Evolutionary conservation across 64 coral and sea anemone species (phyloP).

Genomic region (Astreopora myriophthalma): DNA sequence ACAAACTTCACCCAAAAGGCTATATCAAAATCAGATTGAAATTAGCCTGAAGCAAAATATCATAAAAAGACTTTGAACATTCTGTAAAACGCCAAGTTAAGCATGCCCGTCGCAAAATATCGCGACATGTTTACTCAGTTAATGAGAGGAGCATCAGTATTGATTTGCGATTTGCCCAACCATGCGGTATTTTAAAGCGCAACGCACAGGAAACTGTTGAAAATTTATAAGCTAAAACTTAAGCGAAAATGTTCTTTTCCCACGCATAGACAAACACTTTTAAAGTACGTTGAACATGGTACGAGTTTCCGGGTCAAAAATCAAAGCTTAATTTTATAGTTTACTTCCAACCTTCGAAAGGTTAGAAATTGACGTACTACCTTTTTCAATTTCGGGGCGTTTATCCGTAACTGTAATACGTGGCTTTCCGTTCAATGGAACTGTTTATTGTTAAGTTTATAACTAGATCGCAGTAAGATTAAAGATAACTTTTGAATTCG

Average conservation of each 20-base stretch:
- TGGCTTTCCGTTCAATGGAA: not conserved
- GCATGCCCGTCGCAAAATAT: constrained; percentile 8
- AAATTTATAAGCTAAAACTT: not conserved
- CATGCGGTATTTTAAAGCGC: too few relatives aligned
- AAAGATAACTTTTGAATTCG: not conserved
- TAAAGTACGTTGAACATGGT: not conserved
- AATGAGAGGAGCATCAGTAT: not conserved
- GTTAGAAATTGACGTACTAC: too few relatives aligned
- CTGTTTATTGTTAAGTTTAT: not conserved
- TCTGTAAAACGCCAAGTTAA: not conserved
- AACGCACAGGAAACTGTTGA: too few relatives aligned
- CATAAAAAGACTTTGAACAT: not conserved
- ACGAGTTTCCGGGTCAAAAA: not conserved
- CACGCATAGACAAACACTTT: not conserved
- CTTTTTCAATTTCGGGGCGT: too few relatives aligned
- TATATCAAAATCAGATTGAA: not conserved
- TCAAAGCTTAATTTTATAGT: not conserved
- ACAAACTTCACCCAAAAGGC: not conserved
- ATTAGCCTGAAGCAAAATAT: not conserved
- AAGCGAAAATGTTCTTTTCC: not conserved
- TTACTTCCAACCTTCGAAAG: not conserved
- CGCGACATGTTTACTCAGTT: not conserved
- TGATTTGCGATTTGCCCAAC: too few relatives aligned
- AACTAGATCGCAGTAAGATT: not conserved
- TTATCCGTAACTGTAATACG: not conserved